A percentile compares a stretch with the other conserved stretches of the same genome.
These are phyloP conservation scores for Lichenostomus cassidix DNA, from an alignment of 2,113 vertebrate genomes.

Conservation along the genomic window DNA sequence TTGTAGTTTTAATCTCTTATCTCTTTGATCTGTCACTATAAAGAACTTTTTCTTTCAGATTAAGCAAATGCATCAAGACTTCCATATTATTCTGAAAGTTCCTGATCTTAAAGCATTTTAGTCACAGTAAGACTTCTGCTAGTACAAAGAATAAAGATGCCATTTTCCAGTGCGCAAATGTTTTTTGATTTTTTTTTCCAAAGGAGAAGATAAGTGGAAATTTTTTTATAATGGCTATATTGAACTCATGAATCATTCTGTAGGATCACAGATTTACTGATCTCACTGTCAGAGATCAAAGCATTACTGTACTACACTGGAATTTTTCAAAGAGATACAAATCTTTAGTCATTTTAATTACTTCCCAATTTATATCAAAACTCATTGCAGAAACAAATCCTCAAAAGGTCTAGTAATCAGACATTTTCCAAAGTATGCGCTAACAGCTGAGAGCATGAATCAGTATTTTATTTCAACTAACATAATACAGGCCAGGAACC, in stretches of 20 bases:
- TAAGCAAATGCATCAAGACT: neutral
- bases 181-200: neutral
- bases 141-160: neutral
- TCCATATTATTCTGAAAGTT: neutral
- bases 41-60: neutral
- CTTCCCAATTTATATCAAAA: neutral
- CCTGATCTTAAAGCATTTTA: neutral
- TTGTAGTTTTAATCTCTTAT: neutral
- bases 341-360: neutral
- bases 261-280: neutral
- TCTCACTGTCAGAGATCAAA: neutral
- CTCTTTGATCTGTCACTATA: neutral
- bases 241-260: neutral
- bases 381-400: neutral
- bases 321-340: neutral
- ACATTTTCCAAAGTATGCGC: neutral
- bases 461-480: neutral
- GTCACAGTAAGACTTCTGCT: neutral
- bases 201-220: neutral
- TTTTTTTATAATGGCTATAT: neutral
- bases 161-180: neutral
- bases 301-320: neutral
- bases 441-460: neutral
- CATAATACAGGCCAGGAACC: neutral
- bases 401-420: neutral